Percentiles rank a stretch among this genome's conserved stretches.
Conservation (phyloP, 2,888 invertebrate genomes). For the Aporophyla lueneburgensis region DNA sequence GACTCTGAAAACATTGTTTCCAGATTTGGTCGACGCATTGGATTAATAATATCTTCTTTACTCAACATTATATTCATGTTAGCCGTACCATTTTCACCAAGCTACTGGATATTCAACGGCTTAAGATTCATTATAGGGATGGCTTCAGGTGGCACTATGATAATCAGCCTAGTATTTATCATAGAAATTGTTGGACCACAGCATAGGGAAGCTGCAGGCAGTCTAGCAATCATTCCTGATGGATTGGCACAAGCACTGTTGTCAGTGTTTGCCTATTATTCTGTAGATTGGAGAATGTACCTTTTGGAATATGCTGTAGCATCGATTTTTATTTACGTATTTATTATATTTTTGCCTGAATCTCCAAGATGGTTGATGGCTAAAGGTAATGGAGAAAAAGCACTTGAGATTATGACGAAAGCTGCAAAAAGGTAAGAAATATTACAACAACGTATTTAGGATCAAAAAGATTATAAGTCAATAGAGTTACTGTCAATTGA, state of each 20-base stretch:
- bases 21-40: slow-evolving; percentile 86
- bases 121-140: slow-evolving; percentile 92
- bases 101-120: slow-evolving; percentile 89
- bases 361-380: slow-evolving; percentile 80
- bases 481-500: background rate
- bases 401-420: slow-evolving; percentile 69
- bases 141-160: slow-evolving; percentile 94
- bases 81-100: slow-evolving; percentile 92
- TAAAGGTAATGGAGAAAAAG: slow-evolving; percentile 72
- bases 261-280: slow-evolving; percentile 75
- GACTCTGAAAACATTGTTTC: slow-evolving; percentile 8
- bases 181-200: slow-evolving; percentile 91
- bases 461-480: background rate
- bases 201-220: slow-evolving; percentile 82
- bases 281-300: slow-evolving; percentile 76
- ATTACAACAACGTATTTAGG: background rate
- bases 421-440: slow-evolving; percentile 74
- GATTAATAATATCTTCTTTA: slow-evolving; percentile 92
- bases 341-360: slow-evolving; percentile 74
- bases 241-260: slow-evolving; percentile 74
- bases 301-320: slow-evolving; percentile 68
- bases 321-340: slow-evolving; percentile 68
- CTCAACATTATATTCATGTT: slow-evolving; percentile 92
- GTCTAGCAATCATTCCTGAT: slow-evolving; percentile 73
- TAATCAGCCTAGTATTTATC: slow-evolving; percentile 85